Evolutionary conservation across 2,888 invertebrate species (phyloP).

Genomic region (Polyploca ridens): DNA sequence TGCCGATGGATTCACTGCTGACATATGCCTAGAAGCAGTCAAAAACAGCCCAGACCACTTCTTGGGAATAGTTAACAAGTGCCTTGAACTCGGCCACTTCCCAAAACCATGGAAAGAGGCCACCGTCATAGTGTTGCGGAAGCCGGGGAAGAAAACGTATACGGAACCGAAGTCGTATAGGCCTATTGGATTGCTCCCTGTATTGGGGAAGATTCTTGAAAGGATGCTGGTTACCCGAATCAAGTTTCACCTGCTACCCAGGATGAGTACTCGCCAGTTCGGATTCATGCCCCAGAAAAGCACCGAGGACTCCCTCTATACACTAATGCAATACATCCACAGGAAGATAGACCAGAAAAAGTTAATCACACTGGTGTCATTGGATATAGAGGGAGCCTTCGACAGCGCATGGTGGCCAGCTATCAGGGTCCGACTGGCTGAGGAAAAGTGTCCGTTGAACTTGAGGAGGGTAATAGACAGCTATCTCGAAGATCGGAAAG

Average conservation of each 20-base stretch:
- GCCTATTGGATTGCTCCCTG: background rate
- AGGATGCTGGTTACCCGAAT: background rate
- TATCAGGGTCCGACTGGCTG: too few relatives aligned
- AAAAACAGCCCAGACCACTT: too few relatives aligned
- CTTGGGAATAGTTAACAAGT: slow-evolving; percentile 13
- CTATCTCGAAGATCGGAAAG: slow-evolving; percentile 10
- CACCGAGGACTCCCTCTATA: background rate
- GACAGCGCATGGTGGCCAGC: slow-evolving; percentile 7
- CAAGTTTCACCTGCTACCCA: background rate
- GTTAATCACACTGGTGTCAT: background rate
- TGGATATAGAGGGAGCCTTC: slow-evolving; percentile 8
- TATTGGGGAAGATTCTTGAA: slow-evolving; percentile 18
- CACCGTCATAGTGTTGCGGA: slow-evolving; percentile 10
- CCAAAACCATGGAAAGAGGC: slow-evolving; percentile 20
- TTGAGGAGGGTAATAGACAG: background rate
- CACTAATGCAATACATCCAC: background rate
- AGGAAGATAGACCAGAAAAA: background rate
- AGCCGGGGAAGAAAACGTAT: slow-evolving; percentile 14
- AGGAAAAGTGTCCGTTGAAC: background rate
- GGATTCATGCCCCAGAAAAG: slow-evolving; percentile 17
- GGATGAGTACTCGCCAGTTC: slow-evolving; percentile 7
- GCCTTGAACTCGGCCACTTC: slow-evolving; percentile 14
- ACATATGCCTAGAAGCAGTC: too few relatives aligned
- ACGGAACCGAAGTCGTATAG: slow-evolving; percentile 16
- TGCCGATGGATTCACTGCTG: too few relatives aligned